Evolutionary conservation across 1,140 invertebrate genomes (phyloP), one percentile per base, ranked within the genome.

Genomic region (Panulirus ornatus): DNA sequence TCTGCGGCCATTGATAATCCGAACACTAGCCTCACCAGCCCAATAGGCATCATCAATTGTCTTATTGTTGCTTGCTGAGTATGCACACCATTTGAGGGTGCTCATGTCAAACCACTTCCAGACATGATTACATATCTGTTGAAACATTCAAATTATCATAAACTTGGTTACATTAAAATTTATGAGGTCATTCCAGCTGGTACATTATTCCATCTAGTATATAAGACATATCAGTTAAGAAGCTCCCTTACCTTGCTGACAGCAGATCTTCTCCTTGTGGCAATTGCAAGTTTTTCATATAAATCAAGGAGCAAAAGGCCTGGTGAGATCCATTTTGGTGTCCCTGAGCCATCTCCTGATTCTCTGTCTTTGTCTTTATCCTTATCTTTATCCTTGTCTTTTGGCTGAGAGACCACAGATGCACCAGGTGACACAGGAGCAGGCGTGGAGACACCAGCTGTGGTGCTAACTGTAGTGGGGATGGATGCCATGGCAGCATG

Each of bases 91-190:
- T 93, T 96, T 96, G 9, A 97, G 97, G 16, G 96, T 96, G 22
- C 96, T 95, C 38, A 97, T 95, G 93, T 98, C 97, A 93, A 97
- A 98, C 97, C 97, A 98, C 92, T 97, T 97, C 97, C 97, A 98
- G 1, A 95, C 93, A 66, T 96, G 95, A 70, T 94, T 95, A 91
- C 92, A 94, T 81, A 94, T 93, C 94, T 94, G 70, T 40, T 36
- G 14, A 40, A 30, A 30, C 22, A 66, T 66, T 8, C 22, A 2
- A 5, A 66, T 11, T 9, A 66, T 30, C 27, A 58, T 22, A 58
- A 58, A 22, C 11, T 8, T n/a, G n/a, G n/a, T n/a, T n/a, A n/a
- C n/a, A n/a, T n/a, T n/a, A n/a, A n/a, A n/a, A n/a, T n/a, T n/a
- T n/a, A n/a, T n/a, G n/a, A n/a, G n/a, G n/a, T n/a, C n/a, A n/a